Evolutionary conservation across 2,113 vertebrate genomes (phyloP).

Genomic region (Megaceryle torquata): DNA sequence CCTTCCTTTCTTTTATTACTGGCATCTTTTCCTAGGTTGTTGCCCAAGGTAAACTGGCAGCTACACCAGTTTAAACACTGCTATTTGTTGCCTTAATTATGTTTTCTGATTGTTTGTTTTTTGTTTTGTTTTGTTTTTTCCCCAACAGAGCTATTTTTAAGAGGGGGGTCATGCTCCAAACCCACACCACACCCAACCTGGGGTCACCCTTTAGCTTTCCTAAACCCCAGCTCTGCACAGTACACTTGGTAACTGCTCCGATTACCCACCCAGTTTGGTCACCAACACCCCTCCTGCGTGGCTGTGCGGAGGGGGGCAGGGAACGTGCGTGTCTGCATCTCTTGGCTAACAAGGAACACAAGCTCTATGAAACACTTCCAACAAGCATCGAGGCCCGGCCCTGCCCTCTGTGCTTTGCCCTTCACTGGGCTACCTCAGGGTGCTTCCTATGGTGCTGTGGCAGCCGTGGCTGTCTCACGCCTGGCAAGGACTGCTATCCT

Average conservation of each 20-base stretch:
- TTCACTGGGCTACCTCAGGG: neutral
- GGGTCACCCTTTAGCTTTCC: neutral
- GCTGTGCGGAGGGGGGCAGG: neutral
- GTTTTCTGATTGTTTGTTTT: too few species aligned
- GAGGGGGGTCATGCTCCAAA: rapidly evolving
- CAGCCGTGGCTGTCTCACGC: rapidly evolving
- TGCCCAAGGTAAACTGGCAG: neutral
- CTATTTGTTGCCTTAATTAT: neutral
- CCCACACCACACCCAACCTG: neutral
- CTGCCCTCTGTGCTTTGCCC: too few species aligned
- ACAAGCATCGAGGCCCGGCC: rapidly evolving
- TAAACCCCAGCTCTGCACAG: neutral
- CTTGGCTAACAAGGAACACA: rapidly evolving
- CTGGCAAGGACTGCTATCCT: rapidly evolving
- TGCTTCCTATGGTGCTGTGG: neutral
- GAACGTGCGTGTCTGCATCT: rapidly evolving
- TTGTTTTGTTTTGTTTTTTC: neutral
- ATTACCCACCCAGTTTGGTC: neutral
- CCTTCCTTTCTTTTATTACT: slow-evolving; percentile 13
- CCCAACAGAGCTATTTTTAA: neutral
- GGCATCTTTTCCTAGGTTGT: neutral
- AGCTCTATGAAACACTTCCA: neutral
- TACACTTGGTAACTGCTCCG: rapidly evolving
- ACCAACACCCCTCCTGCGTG: neutral
- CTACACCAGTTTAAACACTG: neutral